Evolutionary conservation across 1,140 invertebrate species (phyloP), one percentile per base, ranked within the genome.

Genomic region (Listronotus bonariensis): DNA sequence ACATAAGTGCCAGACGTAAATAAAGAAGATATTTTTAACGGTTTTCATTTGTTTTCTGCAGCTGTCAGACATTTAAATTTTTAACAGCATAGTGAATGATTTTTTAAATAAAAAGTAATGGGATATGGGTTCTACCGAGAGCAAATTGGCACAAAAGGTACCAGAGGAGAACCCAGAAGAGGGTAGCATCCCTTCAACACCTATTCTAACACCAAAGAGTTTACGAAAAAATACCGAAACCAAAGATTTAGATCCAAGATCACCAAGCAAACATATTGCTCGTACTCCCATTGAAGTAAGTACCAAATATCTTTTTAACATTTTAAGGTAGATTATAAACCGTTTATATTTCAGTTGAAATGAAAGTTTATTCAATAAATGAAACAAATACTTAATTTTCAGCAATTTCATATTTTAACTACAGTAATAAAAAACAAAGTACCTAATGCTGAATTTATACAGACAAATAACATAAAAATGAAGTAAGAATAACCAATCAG

Each of bases 241-340:
- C 15, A 52, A 41, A 11, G 46, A 65, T 41, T 59, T 60, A 11
- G 81, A 82, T 76, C 80, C 80, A 0, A 71, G 81, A 8, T 82
- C 81, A 3, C 81, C 81, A 4, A 80, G 74, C 54, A 53, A 75
- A 1, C 75, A 79, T 20, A 78, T 82, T 26, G 75, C 76, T 15
- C 72, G 81, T 11, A 82, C 81, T 11, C 81, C 81, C 12, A 79
- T 82, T 38, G 68, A 77, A 59, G 76, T 77, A 71, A 66, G 18
- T 59, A 5, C 20, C 20, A 26, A 26, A 26, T 26, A 26, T 3
- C 20, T 26, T 26, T 26, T 26, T 1, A 26, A 26, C 20, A 26
- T 26, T 26, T 5, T 26, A 26, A 26, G n/a, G 1, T 26, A 26
- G 20, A 26, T 26, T 26, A 26, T 26, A 26, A 26, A 26, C 20